phyloP scores from a whole-genome alignment of 2,797 vertebrate species.

The Anableps anableps region DNA sequence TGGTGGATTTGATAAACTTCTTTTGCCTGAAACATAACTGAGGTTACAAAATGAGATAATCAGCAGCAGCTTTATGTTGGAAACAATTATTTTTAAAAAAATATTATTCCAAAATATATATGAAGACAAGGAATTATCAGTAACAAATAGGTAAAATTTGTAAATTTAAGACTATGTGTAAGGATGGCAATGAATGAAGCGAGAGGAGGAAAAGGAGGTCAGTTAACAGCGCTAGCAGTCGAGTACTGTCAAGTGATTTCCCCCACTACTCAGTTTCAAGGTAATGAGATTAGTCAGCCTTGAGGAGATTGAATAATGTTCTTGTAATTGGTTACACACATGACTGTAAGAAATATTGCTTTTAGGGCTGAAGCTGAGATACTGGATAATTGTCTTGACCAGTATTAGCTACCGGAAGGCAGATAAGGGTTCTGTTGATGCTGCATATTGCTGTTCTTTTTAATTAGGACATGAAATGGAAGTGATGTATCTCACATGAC shows the following conservation, averaged over 20 bases:
- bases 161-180: background rate
- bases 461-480: slow-evolving; percentile 15
- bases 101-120: background rate
- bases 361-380: slow-evolving; percentile 2
- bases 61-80: background rate
- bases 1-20: background rate
- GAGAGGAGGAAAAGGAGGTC: background rate
- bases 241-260: slow-evolving; percentile 21
- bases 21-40: background rate
- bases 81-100: background rate
- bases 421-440: slow-evolving; percentile 19
- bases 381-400: slow-evolving; percentile 22
- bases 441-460: slow-evolving; percentile 7
- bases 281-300: slow-evolving; percentile 37
- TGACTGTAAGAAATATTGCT: slow-evolving; percentile 14
- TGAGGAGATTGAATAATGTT: slow-evolving; percentile 32
- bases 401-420: background rate
- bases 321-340: slow-evolving; percentile 14
- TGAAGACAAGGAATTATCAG: background rate
- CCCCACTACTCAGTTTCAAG: slow-evolving; percentile 20
- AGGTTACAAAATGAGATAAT: background rate
- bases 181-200: background rate
- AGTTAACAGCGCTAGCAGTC: background rate
- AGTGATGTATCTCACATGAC: background rate
- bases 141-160: background rate